These are phyloP conservation scores for Thecophora atra DNA, from an alignment of 2,888 invertebrate genomes.

Conservation along the genomic window DNA sequence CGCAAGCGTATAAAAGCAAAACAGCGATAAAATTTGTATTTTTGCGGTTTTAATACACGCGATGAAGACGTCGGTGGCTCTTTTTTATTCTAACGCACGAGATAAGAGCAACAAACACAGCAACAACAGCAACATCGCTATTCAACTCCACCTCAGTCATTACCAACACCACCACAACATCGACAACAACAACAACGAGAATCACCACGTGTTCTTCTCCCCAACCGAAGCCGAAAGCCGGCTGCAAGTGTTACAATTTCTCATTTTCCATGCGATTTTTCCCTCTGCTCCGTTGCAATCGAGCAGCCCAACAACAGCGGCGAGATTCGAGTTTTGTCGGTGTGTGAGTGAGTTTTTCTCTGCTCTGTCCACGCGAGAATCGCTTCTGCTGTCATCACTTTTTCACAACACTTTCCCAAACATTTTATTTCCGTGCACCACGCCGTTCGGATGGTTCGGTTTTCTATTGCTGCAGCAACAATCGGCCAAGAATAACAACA, in stretches of 20 bases:
- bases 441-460: slow-evolving; percentile 31
- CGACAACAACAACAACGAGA: slow-evolving; percentile 11
- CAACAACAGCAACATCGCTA: slow-evolving; percentile 8
- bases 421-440: slow-evolving; percentile 33
- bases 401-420: slow-evolving; percentile 31
- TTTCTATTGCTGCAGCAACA: neutral
- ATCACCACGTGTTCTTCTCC: slow-evolving; percentile 11
- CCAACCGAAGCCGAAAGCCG: slow-evolving; percentile 1
- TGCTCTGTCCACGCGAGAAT: slow-evolving; percentile 12
- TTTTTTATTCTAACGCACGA: neutral
- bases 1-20: neutral
- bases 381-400: slow-evolving; percentile 12
- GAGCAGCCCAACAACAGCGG: slow-evolving; percentile 26
- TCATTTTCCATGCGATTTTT: slow-evolving; percentile 28
- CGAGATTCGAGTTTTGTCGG: slow-evolving; percentile 23
- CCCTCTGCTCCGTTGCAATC: neutral
- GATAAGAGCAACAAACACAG: neutral
- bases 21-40: slow-evolving; percentile 25
- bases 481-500: no score
- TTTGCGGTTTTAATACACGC: slow-evolving; percentile 13
- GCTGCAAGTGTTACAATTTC: slow-evolving; percentile 32
- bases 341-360: slow-evolving; percentile 15
- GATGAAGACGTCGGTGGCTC: neutral
- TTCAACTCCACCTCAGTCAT: neutral
- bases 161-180: neutral